Evolutionary conservation across 2,888 invertebrate genomes (phyloP).

Genomic region (Hypena proboscidalis): DNA sequence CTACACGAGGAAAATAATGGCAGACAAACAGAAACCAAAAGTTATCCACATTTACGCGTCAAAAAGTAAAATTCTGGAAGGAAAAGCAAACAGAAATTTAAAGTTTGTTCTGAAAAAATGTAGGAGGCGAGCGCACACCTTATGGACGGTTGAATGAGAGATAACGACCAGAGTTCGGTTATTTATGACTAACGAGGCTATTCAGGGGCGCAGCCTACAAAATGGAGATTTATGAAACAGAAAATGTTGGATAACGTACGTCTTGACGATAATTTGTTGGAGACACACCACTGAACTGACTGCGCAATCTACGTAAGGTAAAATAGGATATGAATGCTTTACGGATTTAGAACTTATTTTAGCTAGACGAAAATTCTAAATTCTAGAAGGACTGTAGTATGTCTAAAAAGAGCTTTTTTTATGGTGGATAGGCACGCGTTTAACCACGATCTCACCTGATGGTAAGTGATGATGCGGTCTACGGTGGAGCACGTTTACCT

Average conservation of each 20-base stretch:
- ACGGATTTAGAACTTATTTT: conserved; percentile 2
- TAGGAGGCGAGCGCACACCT: conserved; percentile 51
- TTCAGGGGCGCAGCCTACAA: conserved; percentile 71
- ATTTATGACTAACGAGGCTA: conserved; percentile 84
- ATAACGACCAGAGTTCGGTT: conserved; percentile 81
- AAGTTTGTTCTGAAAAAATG: conserved; percentile 49
- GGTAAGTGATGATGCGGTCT: too few species aligned
- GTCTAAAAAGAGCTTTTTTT: too few species aligned
- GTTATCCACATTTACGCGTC: conserved; percentile 5
- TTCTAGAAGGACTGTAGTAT: too few species aligned
- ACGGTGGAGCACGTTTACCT: too few species aligned
- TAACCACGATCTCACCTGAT: too few species aligned
- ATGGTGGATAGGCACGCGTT: too few species aligned
- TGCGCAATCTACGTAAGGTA: conserved; percentile 18
- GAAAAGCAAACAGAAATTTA: conserved; percentile 52
- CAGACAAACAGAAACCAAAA: conserved; percentile 1
- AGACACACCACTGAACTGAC: conserved; percentile 39
- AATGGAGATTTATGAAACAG: conserved; percentile 83
- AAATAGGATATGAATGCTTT: background rate
- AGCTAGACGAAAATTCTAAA: too few species aligned
- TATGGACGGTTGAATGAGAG: conserved; percentile 71
- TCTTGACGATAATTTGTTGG: conserved; percentile 71
- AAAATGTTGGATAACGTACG: conserved; percentile 75
- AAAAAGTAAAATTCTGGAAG: conserved; percentile 35
- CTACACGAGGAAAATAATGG: background rate